phyloP scores from a whole-genome alignment of 2,113 vertebrate species.

The Calidris pugnax region DNA sequence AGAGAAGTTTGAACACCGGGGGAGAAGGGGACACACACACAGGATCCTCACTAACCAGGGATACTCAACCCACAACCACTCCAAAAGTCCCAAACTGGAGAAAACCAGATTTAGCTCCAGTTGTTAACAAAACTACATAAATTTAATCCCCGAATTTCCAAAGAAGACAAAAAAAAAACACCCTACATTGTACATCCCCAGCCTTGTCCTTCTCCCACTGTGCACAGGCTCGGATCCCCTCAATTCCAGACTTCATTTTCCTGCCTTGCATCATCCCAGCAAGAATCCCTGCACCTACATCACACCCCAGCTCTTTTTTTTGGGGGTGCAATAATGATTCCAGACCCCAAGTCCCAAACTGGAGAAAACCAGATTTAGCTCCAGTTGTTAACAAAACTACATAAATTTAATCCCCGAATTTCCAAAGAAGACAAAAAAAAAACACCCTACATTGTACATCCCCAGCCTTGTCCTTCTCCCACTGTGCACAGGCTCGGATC shows the following conservation, averaged over 20 bases:
- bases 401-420: background rate
- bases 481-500: background rate
- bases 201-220: rapidly evolving
- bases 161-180: background rate
- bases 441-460: rapidly evolving
- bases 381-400: background rate
- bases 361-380: background rate
- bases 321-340: background rate
- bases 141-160: background rate
- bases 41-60: rapidly evolving
- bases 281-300: background rate
- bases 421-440: background rate
- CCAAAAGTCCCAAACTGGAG: background rate
- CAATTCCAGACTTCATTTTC: background rate
- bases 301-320: background rate
- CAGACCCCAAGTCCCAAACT: background rate
- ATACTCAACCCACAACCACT: rapidly evolving
- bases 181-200: background rate
- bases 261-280: background rate
- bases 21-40: rapidly evolving
- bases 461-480: background rate
- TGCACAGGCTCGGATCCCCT: background rate
- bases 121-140: background rate
- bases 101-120: background rate
- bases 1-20: background rate